Evolutionary conservation across 2,888 invertebrate genomes (phyloP).

Genomic region (Mythimna albipuncta): DNA sequence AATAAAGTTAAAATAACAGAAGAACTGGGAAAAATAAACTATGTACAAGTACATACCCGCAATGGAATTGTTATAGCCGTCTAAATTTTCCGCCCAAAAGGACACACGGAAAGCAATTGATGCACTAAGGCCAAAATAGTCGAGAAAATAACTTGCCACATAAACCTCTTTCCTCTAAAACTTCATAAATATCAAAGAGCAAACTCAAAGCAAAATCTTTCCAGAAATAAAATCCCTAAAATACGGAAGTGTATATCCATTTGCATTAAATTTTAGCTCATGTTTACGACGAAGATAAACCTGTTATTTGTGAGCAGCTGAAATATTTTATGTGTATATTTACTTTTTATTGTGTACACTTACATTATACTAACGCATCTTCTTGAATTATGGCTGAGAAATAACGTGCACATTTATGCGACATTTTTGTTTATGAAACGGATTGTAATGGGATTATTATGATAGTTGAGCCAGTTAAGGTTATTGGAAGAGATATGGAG

Average conservation of each 20-base stretch:
- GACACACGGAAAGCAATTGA: neutral
- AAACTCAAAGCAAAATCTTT: conserved; percentile 50
- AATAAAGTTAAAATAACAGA: too few relatives aligned
- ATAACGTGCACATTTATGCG: conserved; percentile 37
- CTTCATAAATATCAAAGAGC: conserved; percentile 43
- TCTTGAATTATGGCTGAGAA: conserved; percentile 32
- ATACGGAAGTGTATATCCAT: conserved; percentile 58
- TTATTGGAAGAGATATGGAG: neutral
- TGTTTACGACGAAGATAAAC: conserved; percentile 69
- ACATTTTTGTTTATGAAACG: conserved; percentile 41
- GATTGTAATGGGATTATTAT: conserved; percentile 27
- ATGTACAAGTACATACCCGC: too few relatives aligned
- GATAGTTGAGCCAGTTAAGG: conserved; percentile 12
- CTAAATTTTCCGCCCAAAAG: neutral
- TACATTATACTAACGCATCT: conserved; percentile 58
- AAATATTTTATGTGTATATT: conserved; percentile 68
- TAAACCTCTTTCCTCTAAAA: conserved; percentile 24
- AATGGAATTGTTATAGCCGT: neutral
- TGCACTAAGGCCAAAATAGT: conserved; percentile 5
- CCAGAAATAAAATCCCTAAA: conserved; percentile 55
- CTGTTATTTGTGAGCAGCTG: conserved; percentile 64
- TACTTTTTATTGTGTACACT: conserved; percentile 62
- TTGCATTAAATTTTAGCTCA: conserved; percentile 64
- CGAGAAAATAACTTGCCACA: conserved; percentile 5
- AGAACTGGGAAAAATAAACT: too few relatives aligned